phyloP scores from a whole-genome alignment of 2,113 vertebrate genomes.

The Phycodurus eques region DNA sequence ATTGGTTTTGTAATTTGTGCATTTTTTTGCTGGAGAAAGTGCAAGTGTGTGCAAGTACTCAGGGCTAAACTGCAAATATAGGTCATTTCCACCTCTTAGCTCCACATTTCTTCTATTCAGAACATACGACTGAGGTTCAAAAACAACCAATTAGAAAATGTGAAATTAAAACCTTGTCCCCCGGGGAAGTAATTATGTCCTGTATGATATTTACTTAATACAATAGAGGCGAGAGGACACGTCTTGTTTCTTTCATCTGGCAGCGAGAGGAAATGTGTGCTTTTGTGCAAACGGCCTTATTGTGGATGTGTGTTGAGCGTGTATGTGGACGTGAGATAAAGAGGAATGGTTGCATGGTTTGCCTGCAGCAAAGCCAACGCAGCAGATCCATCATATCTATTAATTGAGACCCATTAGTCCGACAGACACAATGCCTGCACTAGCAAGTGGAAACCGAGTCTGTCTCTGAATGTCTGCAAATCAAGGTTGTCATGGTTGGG shows the following conservation, averaged over 20 bases:
- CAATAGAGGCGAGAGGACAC: constrained; percentile 40
- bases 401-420: constrained; percentile 49
- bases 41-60: not conserved
- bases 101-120: constrained; percentile 39
- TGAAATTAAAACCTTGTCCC: constrained; percentile 54
- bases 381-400: constrained; percentile 31
- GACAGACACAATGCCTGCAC: constrained; percentile 17
- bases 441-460: constrained; percentile 21
- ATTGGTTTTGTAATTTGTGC: constrained; percentile 6
- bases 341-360: constrained; percentile 13
- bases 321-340: constrained; percentile 7
- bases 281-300: constrained; percentile 10
- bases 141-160: constrained; percentile 66
- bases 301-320: constrained; percentile 5
- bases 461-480: not conserved
- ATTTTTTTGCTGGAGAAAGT: constrained; percentile 1
- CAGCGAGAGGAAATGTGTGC: constrained; percentile 26
- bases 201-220: constrained; percentile 69
- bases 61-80: constrained; percentile 43
- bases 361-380: constrained; percentile 44
- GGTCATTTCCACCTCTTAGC: constrained; percentile 54
- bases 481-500: constrained; percentile 10
- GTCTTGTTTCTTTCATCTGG: constrained; percentile 54
- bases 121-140: constrained; percentile 45
- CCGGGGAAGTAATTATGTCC: constrained; percentile 70